A percentile compares a stretch with the other conserved stretches of the same genome.
phyloP scores from a whole-genome alignment of 2,888 invertebrate species.

The Thereva nobilitata region DNA sequence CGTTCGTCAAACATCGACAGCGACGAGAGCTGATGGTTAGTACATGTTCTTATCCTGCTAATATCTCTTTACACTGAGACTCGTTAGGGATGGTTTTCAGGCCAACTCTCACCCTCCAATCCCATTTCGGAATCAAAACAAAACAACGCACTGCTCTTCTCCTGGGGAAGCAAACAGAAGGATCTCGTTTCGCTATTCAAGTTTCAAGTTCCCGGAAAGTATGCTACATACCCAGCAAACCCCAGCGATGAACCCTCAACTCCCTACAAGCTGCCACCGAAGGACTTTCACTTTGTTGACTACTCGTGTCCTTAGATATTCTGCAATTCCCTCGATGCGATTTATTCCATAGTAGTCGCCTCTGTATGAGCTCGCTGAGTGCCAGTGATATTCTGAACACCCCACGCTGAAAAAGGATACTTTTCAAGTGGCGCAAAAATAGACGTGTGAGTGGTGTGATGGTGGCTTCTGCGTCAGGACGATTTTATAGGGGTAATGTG shows the following conservation, averaged over 20 bases:
- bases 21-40: too few species aligned
- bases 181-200: constrained; percentile 36
- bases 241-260: constrained; percentile 13
- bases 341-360: neutral
- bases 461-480: constrained; percentile 20
- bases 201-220: constrained; percentile 36
- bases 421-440: constrained; percentile 20
- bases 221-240: neutral
- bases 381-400: constrained; percentile 28
- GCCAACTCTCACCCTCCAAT: constrained; percentile 17
- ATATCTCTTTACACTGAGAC: too few species aligned
- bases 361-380: constrained; percentile 27
- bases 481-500: constrained; percentile 15
- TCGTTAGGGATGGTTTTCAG: constrained; percentile 2
- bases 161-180: constrained; percentile 32
- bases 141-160: constrained; percentile 17
- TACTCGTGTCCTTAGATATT: constrained; percentile 13
- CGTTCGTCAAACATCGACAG: too few species aligned
- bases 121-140: constrained; percentile 29
- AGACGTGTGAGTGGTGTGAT: neutral
- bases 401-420: constrained; percentile 29
- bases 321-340: constrained; percentile 22
- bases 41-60: too few species aligned
- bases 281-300: neutral
- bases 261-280: constrained; percentile 4